Percentiles rank a stretch among this genome's conserved stretches.
These are phyloP conservation scores for Sebastes melanostomus DNA, from an alignment of 2,797 vertebrate genomes.

Conservation along the genomic window DNA sequence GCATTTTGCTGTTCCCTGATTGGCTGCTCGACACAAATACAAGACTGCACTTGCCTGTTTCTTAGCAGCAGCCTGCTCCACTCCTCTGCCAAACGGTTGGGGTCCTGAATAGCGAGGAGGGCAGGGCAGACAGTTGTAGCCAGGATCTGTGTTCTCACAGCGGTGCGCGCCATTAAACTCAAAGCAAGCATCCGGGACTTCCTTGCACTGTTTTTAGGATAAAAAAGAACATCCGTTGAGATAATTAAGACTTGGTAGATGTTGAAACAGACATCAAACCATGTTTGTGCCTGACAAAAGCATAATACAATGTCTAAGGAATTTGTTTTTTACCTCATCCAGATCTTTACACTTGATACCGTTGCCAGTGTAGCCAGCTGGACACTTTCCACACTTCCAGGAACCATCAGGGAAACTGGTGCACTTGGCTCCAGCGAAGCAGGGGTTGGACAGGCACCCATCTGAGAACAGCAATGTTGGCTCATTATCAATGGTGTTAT, in stretches of 20 bases:
- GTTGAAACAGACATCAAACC: not conserved
- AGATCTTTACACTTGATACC: constrained; percentile 93
- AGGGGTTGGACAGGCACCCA: constrained; percentile 96
- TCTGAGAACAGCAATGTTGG: constrained; percentile 78
- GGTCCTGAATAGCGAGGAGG: constrained; percentile 91
- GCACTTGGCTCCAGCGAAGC: constrained; percentile 91
- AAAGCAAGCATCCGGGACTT: constrained; percentile 94
- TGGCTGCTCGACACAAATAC: not conserved
- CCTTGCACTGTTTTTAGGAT: constrained; percentile 85
- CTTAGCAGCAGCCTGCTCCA: constrained; percentile 89
- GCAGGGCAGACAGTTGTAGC: constrained; percentile 97
- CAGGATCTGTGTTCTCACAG: constrained; percentile 95
- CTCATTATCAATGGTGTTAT: constrained; percentile 12
- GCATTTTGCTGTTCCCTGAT: not conserved
- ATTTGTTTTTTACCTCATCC: constrained; percentile 86
- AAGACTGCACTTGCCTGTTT: constrained; percentile 87
- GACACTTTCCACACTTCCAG: constrained; percentile 96
- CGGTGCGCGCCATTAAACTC: constrained; percentile 91
- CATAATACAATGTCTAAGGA: not conserved
- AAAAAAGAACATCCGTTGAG: constrained; percentile 1
- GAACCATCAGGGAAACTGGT: constrained; percentile 93
- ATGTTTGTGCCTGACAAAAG: not conserved
- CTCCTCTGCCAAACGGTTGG: constrained; percentile 91
- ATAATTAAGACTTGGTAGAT: not conserved
- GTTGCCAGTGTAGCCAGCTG: constrained; percentile 91